Base-by-base conservation (phyloP, 2,888 invertebrate species). In the Neoascia interrupta region DNA sequence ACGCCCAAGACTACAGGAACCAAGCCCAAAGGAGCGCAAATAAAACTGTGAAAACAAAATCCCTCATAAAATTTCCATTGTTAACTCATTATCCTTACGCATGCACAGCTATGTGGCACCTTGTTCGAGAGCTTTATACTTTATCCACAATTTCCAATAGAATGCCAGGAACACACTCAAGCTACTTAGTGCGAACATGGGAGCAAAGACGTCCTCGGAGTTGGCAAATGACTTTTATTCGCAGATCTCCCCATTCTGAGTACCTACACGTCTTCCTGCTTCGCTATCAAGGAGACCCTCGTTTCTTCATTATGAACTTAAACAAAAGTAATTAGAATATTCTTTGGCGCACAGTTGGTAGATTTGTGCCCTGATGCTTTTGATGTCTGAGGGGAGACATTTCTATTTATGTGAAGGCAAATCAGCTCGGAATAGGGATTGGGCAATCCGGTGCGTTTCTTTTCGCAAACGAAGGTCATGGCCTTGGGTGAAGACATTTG, bases 31-130 rank as follows among this genome's bases (percentile, higher is more conserved):
- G 11, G 8, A 8, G n/a, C n/a, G n/a, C n/a, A n/a, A n/a, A n/a
- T n/a, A n/a, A n/a, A n/a, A n/a, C n/a, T n/a, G n/a, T n/a, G n/a
- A n/a, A 19, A 34, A 16, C 10, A 31, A 26, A 11, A 3, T 18
- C 18, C 28, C 39, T 39, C 26, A 39, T 54, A 28, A 56, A 41
- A 39, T 41, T 56, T 41, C 41, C 56, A 41, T 41, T 43, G 56
- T 41, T 41, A 56, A 43, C 28, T 56, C 56, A 56, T 56, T 56
- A 56, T 43, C 41, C 41, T 10, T 37, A 28, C 56, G 26, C 31
- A 41, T 41, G 41, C n/a, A 28, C 5, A 28, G 18, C 5, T 19
- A 39, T 18, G 13, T n/a, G n/a, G 31, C 5, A 3, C 10, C 23
- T 23, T 45, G 26, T 8, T 10, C 13, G 15, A 18, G n/a, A 16